Evolutionary conservation across 1,140 invertebrate species (phyloP).

Genomic region (Diorhabda carinulata): DNA sequence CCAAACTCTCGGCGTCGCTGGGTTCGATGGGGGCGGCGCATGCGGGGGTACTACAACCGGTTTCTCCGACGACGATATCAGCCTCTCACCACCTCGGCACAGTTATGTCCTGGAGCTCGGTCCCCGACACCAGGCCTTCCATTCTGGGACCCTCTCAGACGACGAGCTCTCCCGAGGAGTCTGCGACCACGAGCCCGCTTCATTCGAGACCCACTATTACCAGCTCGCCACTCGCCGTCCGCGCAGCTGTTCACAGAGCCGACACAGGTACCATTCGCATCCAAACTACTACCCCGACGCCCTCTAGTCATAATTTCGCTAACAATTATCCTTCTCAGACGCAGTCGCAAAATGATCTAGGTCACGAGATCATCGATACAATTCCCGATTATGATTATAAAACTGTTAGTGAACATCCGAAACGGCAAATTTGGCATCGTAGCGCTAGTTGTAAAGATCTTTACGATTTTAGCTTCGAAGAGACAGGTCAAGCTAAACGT

Average conservation of each 20-base stretch:
- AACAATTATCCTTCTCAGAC: slow-evolving; percentile 45
- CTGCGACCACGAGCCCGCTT: slow-evolving; percentile 45
- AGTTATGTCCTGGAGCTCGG: slow-evolving; percentile 49
- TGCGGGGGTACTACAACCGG: slow-evolving; percentile 27
- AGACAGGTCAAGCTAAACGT: slow-evolving; percentile 59
- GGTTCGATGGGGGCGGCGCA: slow-evolving; percentile 44
- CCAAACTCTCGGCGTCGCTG: slow-evolving; percentile 48
- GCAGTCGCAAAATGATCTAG: slow-evolving; percentile 44
- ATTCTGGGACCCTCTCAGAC: slow-evolving; percentile 40
- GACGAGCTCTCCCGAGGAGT: slow-evolving; percentile 47
- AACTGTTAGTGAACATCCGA: slow-evolving; percentile 42
- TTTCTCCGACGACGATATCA: slow-evolving; percentile 50
- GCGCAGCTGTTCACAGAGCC: slow-evolving; percentile 49
- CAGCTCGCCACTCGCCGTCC: slow-evolving; percentile 45
- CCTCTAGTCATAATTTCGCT: slow-evolving; percentile 44
- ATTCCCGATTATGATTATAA: slow-evolving; percentile 29
- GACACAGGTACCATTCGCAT: slow-evolving; percentile 44
- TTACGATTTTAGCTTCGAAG: slow-evolving; percentile 68
- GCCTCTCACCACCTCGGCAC: slow-evolving; percentile 47
- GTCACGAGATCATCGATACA: slow-evolving; percentile 30
- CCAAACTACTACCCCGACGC: slow-evolving; percentile 45
- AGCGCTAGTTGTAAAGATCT: slow-evolving; percentile 75
- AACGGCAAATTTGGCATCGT: slow-evolving; percentile 63
- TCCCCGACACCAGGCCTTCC: slow-evolving; percentile 43
- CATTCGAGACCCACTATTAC: slow-evolving; percentile 21